Evolutionary conservation across 92 coral and sea anemone species (phyloP).

Genomic region (Diadumene lineata): DNA sequence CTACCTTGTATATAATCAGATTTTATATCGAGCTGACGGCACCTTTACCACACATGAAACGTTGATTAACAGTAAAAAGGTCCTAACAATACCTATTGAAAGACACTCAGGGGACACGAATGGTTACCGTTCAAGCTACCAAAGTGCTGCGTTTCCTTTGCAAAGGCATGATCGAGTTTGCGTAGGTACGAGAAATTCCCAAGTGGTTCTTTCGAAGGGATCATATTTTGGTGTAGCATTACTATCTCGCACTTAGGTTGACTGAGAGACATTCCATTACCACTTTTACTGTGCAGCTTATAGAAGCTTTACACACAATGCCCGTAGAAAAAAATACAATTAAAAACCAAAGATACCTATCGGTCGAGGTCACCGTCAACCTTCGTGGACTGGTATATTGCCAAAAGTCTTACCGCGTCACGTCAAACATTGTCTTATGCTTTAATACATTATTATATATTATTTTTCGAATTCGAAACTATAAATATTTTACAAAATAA

Average conservation of each 20-base stretch:
- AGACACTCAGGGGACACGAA: too few species aligned
- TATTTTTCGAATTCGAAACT: too few species aligned
- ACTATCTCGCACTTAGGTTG: slow-evolving; percentile 22
- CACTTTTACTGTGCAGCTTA: too few species aligned
- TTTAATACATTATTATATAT: too few species aligned
- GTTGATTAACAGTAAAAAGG: slow-evolving; percentile 38
- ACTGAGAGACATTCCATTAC: background rate
- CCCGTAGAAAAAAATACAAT: too few species aligned
- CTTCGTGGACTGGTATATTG: too few species aligned
- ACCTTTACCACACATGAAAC: slow-evolving; percentile 43
- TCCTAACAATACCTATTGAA: slow-evolving; percentile 41
- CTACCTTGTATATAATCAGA: slow-evolving; percentile 89
- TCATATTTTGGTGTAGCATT: slow-evolving; percentile 83
- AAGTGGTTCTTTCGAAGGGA: slow-evolving; percentile 22
- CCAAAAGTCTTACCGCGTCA: too few species aligned
- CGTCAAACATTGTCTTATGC: too few species aligned
- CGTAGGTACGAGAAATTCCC: slow-evolving; percentile 24
- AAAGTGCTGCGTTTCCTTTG: slow-evolving; percentile 78
- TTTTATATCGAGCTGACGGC: slow-evolving; percentile 48
- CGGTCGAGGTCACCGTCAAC: too few species aligned
- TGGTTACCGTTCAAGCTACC: slow-evolving; percentile 64
- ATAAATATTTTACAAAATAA: too few species aligned
- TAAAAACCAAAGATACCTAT: too few species aligned
- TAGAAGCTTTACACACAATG: too few species aligned
- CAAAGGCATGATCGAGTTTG: slow-evolving; percentile 55